Conservation (phyloP, 2,797 vertebrate genomes). For the Enteromius viviparus region DNA sequence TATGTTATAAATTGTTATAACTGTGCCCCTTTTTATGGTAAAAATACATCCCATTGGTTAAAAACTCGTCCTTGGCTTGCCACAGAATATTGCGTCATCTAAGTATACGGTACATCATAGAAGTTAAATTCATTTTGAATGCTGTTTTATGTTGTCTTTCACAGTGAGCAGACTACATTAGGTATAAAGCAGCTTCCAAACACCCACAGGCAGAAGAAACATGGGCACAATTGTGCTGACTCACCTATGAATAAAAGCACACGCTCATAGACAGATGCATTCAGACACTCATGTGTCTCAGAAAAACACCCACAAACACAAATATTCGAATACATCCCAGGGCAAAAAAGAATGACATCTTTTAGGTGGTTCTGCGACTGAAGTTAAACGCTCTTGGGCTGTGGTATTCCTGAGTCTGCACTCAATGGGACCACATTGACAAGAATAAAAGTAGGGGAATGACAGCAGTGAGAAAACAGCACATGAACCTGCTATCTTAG, state of each 20-base stretch:
- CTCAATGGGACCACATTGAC: slow-evolving; percentile 45
- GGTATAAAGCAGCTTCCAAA: slow-evolving; percentile 23
- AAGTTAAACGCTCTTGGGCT: slow-evolving; percentile 52
- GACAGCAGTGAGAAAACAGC: slow-evolving; percentile 33
- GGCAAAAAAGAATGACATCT: slow-evolving; percentile 25
- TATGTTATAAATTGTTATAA: neutral
- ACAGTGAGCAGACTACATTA: slow-evolving; percentile 23
- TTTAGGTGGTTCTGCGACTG: slow-evolving; percentile 53
- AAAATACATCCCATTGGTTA: neutral
- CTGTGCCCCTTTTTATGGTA: neutral
- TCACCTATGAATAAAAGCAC: slow-evolving; percentile 32
- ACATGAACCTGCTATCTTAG: slow-evolving; percentile 31
- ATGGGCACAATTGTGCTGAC: slow-evolving; percentile 25
- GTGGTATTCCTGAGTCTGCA: slow-evolving; percentile 39
- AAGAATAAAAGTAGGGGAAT: slow-evolving; percentile 49
- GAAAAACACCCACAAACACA: slow-evolving; percentile 14
- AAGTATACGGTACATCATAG: neutral
- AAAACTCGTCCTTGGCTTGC: neutral
- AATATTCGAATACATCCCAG: slow-evolving; percentile 2
- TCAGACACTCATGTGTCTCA: slow-evolving; percentile 21
- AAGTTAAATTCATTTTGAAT: slow-evolving; percentile 8
- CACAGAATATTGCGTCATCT: neutral
- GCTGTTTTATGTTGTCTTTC: slow-evolving; percentile 19
- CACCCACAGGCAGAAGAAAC: slow-evolving; percentile 18
- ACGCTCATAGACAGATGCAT: slow-evolving; percentile 13